phyloP scores from a whole-genome alignment of 2,888 invertebrate genomes.

The Eupelmus urozonus region DNA sequence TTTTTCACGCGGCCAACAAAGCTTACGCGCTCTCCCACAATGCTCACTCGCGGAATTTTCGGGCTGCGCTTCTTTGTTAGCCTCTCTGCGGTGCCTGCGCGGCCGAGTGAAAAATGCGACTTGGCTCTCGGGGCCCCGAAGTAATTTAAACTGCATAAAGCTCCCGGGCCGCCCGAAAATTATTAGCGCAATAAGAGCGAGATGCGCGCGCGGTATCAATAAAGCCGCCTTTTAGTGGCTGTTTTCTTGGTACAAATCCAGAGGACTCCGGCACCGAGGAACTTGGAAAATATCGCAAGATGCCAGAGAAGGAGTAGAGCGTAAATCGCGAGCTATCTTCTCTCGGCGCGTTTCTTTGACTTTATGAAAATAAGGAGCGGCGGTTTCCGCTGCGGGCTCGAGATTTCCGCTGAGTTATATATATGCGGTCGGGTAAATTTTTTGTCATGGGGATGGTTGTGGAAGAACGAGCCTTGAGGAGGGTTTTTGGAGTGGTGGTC shows the following conservation, averaged over 20 bases:
- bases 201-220: constrained; percentile 39
- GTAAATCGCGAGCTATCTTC: too few species aligned
- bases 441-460: too few species aligned
- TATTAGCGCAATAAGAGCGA: constrained; percentile 46
- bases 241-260: constrained; percentile 32
- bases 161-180: neutral
- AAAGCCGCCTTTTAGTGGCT: constrained; percentile 15
- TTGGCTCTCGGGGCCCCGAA: neutral
- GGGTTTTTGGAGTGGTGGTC: too few species aligned
- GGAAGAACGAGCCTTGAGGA: too few species aligned
- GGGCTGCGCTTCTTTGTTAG: constrained; percentile 32
- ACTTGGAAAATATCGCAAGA: neutral
- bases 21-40: too few species aligned
- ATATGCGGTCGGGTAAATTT: neutral
- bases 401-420: neutral
- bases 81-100: too few species aligned
- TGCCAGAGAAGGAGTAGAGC: too few species aligned
- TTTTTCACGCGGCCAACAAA: constrained; percentile 48
- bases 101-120: constrained; percentile 18
- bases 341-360: neutral
- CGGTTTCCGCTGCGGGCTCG: neutral
- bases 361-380: neutral
- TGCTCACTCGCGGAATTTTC: too few species aligned
- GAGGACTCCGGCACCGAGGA: neutral
- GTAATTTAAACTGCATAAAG: constrained; percentile 48